Percentiles rank a stretch among this genome's conserved stretches.
These are phyloP conservation scores for Tauraco erythrolophus DNA, from an alignment of 2,113 vertebrate genomes.

Conservation along the genomic window DNA sequence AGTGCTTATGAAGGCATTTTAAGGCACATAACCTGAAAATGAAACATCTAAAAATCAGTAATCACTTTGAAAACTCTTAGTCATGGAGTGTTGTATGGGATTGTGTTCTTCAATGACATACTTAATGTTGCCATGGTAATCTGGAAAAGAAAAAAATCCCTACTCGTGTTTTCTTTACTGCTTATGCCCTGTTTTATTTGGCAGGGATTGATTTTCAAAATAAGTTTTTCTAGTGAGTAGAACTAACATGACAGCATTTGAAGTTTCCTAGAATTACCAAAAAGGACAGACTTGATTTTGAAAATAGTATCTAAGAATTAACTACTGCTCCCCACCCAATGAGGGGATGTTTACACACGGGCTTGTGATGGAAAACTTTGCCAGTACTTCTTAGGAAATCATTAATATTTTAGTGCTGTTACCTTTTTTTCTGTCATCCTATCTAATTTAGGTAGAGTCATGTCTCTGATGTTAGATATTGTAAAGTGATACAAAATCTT, in stretches of 20 bases:
- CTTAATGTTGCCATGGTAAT: neutral
- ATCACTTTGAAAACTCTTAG: neutral
- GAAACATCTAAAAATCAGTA: neutral
- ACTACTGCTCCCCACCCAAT: neutral
- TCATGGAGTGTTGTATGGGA: rapidly evolving
- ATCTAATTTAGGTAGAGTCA: neutral
- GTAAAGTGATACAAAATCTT: neutral
- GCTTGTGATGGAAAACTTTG: neutral
- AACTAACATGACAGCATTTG: neutral
- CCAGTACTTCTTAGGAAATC: neutral
- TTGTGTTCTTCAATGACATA: neutral
- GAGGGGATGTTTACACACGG: rapidly evolving
- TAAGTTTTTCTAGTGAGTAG: neutral
- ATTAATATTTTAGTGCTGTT: neutral
- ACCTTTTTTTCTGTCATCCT: neutral
- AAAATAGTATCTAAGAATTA: neutral
- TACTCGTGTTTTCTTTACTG: neutral
- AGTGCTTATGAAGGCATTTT: neutral
- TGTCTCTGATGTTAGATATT: neutral
- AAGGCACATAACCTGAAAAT: neutral
- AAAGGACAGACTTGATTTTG: neutral
- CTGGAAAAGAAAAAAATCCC: neutral
- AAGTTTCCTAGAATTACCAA: neutral
- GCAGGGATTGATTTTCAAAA: neutral
- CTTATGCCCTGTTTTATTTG: neutral